These are phyloP conservation scores for Mustelus asterias DNA, from an alignment of 2,113 vertebrate genomes.

Conservation along the genomic window DNA sequence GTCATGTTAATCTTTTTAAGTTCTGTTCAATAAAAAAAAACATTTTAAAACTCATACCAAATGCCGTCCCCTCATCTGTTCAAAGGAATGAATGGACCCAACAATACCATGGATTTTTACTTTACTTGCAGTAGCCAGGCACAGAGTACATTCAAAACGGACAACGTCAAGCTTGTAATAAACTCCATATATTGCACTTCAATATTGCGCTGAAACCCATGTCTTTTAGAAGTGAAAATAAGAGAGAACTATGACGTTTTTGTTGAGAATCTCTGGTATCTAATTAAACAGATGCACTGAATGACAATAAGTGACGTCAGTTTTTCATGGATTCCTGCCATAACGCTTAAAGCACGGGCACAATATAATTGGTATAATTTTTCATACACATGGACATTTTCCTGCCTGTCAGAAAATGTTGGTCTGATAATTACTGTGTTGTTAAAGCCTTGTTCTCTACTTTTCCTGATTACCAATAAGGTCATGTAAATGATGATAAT, in stretches of 20 bases:
- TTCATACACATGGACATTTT: constrained; percentile 11
- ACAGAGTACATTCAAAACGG: neutral
- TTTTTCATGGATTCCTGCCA: neutral
- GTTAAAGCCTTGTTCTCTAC: neutral
- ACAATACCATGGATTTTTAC: neutral
- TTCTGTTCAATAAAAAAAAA: too few species aligned
- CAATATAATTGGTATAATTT: constrained; percentile 32
- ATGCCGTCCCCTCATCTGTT: too few species aligned
- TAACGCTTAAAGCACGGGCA: constrained; percentile 23
- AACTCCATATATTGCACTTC: neutral
- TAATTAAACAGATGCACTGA: constrained; percentile 32
- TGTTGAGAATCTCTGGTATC: constrained; percentile 14
- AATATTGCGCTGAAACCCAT: neutral
- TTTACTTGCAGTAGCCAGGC: neutral
- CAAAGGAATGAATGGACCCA: too few species aligned
- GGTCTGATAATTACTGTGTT: neutral
- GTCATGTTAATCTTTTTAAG: too few species aligned
- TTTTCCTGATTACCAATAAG: constrained; percentile 21
- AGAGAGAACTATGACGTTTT: neutral
- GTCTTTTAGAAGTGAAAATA: neutral
- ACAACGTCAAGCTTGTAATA: neutral
- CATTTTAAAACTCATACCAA: too few species aligned
- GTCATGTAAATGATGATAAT: constrained; percentile 6
- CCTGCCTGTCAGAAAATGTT: neutral
- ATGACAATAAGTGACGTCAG: neutral